Evolutionary conservation across 2,888 invertebrate species (phyloP).

Genomic region (Halictus ligatus): DNA sequence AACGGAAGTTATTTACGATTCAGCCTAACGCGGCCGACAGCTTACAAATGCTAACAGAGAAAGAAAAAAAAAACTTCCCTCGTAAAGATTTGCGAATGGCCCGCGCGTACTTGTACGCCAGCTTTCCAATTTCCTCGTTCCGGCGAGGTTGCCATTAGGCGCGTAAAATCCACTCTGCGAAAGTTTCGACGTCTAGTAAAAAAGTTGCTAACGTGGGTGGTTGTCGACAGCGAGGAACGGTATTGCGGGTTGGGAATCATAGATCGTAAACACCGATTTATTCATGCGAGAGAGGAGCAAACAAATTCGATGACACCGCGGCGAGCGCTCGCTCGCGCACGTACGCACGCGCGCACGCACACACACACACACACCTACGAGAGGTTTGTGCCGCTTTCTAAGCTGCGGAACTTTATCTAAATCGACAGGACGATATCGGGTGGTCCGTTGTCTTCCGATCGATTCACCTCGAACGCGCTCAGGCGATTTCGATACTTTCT

Average conservation of each 20-base stretch:
- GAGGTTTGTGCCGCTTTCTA: conserved; percentile 53
- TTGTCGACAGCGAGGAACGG: conserved; percentile 25
- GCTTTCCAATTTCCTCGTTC: conserved; percentile 12
- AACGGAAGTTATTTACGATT: conserved; percentile 12
- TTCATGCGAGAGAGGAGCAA: conserved; percentile 43
- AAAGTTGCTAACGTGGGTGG: conserved; percentile 9
- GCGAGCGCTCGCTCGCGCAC: neutral
- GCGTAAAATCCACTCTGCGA: neutral
- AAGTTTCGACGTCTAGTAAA: too few relatives aligned
- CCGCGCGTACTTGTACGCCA: neutral
- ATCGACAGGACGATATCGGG: conserved; percentile 59
- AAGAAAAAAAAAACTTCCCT: conserved; percentile 11
- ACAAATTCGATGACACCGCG: conserved; percentile 60
- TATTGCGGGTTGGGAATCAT: conserved; percentile 11
- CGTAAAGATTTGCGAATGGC: conserved; percentile 3
- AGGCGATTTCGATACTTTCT: conserved; percentile 60
- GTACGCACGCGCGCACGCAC: neutral
- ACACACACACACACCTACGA: conserved; percentile 30
- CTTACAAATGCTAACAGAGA: conserved; percentile 9
- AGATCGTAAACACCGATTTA: conserved; percentile 56
- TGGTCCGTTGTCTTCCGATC: conserved; percentile 58
- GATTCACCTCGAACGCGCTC: conserved; percentile 40
- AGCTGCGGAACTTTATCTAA: conserved; percentile 61
- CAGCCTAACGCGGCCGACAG: neutral
- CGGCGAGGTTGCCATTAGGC: neutral